Base-by-base conservation (phyloP, 2,888 invertebrate species). In the Tetragonisca angustula region DNA sequence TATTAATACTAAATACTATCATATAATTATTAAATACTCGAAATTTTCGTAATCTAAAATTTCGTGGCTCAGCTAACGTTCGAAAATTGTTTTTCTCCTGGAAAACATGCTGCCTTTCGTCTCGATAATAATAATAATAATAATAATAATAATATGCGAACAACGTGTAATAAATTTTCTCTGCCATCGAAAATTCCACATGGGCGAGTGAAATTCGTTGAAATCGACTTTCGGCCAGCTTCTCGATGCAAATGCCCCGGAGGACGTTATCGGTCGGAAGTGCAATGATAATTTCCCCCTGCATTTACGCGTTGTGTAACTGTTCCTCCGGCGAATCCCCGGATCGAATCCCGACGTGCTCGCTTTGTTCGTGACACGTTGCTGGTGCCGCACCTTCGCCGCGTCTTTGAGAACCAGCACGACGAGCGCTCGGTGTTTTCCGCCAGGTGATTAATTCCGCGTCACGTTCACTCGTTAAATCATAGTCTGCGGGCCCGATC, bases 401-500 rank as follows among this genome's bases (percentile, higher is more conserved):
- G 27, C 52, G 43, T 80, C 65, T 77, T 82, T 27, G 19, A 75
- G 27, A 84, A 68, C 71, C 62, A 71, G 32, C 50, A n/a, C 54
- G 68, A 32, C 71, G 70, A 71, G 32, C 43, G 9, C 54, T 69
- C 62, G 43, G 52, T 72, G 79, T 75, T 71, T 67, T 50, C 70
- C 36, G 9, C 32, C 50, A 27, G 62, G 76, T 81, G 79, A 87
- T 86, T 87, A 86, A 87, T 86, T 79, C 81, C 70, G 76, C 72
- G 75, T 82, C 83, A 83, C 85, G 87, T 83, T 56, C 69, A 56
- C 83, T 79, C 83, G 85, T 87, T 87, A 85, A 79, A 85, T 87
- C 85, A 85, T 83, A 83, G 81, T 83, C 61, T 69, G 62, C 59
- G 72, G 81, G 77, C 17, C 70, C 61, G 87, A 88, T 88, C 88